Percentiles rank a stretch among this genome's conserved stretches.
Conservation (phyloP, 1,140 invertebrate species). For the Drosophila bocki region DNA sequence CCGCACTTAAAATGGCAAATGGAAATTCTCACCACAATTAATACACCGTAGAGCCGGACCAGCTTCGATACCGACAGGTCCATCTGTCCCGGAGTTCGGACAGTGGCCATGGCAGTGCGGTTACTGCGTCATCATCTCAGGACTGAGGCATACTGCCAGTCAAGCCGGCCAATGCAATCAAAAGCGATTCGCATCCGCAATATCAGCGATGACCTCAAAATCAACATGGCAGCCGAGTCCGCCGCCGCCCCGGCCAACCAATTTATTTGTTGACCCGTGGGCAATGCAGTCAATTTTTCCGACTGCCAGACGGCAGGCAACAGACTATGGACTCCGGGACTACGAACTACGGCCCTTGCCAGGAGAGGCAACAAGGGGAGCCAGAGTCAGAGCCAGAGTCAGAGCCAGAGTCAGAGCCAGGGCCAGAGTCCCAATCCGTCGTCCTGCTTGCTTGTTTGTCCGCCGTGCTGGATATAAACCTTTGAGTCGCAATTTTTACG, state of each 20-base stretch:
- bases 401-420: not conserved
- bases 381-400: not conserved
- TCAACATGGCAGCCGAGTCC: conserved; percentile 67
- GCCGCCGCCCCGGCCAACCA: conserved; percentile 53
- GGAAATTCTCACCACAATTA: conserved; percentile 82
- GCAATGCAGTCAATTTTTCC: conserved; percentile 83
- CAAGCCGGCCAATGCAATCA: conserved; percentile 73
- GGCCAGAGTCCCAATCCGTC: conserved; percentile 57
- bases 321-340: conserved; percentile 16
- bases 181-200: conserved; percentile 81
- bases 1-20: conserved; percentile 83
- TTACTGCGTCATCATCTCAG: conserved; percentile 51
- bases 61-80: conserved; percentile 11
- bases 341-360: not conserved
- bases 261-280: conserved; percentile 83
- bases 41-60: conserved; percentile 57
- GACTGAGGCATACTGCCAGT: conserved; percentile 43
- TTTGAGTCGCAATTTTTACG: conserved; percentile 82
- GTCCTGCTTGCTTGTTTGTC: conserved; percentile 42
- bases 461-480: conserved; percentile 67
- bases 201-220: conserved; percentile 83
- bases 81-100: conserved; percentile 16
- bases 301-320: conserved; percentile 56
- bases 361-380: not conserved
- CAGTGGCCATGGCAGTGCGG: conserved; percentile 36